Base-by-base conservation (phyloP, 2,888 invertebrate genomes). In the Eulithis testata region DNA sequence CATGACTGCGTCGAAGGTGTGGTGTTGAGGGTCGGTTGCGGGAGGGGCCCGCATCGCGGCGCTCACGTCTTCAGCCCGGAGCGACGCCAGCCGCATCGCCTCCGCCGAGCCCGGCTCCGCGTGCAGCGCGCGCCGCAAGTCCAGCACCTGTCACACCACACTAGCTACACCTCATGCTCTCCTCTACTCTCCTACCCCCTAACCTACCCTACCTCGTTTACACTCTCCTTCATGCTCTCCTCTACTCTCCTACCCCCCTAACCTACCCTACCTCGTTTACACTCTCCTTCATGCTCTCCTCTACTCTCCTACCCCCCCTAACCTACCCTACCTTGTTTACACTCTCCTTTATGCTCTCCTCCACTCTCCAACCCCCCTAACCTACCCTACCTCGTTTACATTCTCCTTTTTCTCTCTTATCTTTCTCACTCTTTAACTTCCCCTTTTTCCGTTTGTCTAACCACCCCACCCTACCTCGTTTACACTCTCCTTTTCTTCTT, bases 61-160 rank as follows among this genome's bases (percentile, higher is more conserved):
- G 90, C 89, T 94, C 94, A 91, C 93, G 93, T 89, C 93, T 81
- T 88, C 93, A 77, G 86, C 89, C 83, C 93, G 88, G 88, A 91
- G 88, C 79, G 87, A 85, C 76, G 89, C 94, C 94, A 89, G 92
- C 87, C 87, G 94, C 89, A 88, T 91, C 88, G 89, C 93, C 87
- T 93, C 93, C 80, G 93, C 92, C 74, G 93, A 92, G 71, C 93
- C 93, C 60, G 95, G 95, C 90, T 95, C 95, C 76, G 96, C 96
- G 93, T 96, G 96, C 90, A 96, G 95, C 85, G 96, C 96, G 89
- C 96, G 95, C 93, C 96, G 95, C 88, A 96, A 94, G 94, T 96
- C 96, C 95, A 96, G 94, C 93, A 96, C 96, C 96, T 96, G 94
- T 87, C 92, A 80, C 81, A 85, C 78, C 83, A 87, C 66, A 77